These are phyloP conservation scores for Cirrhinus mrigala DNA, from an alignment of 2,797 vertebrate species.

Conservation along the genomic window DNA sequence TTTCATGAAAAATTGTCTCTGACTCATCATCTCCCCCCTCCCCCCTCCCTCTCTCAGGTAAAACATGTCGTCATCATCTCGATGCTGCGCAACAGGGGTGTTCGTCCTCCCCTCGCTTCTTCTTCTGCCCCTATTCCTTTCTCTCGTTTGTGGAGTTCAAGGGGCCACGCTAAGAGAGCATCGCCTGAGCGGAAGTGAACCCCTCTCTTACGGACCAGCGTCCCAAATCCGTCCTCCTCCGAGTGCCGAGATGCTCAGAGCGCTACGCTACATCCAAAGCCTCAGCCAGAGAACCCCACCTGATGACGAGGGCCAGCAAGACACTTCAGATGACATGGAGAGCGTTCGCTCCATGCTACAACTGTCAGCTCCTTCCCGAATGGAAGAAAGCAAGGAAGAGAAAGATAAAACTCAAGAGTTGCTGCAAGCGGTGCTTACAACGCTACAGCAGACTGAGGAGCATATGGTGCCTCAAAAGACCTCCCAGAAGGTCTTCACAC, in stretches of 20 bases:
- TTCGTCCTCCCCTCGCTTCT: slow-evolving; percentile 74
- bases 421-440: slow-evolving; percentile 87
- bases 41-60: slow-evolving; percentile 66
- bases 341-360: slow-evolving; percentile 72
- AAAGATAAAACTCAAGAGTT: slow-evolving; percentile 86
- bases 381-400: slow-evolving; percentile 72
- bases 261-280: slow-evolving; percentile 91
- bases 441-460: slow-evolving; percentile 81
- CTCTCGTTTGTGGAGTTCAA: slow-evolving; percentile 64
- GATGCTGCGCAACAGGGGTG: slow-evolving; percentile 68
- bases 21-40: slow-evolving; percentile 45
- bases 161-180: slow-evolving; percentile 86
- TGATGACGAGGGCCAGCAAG: slow-evolving; percentile 72
- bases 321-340: slow-evolving; percentile 68
- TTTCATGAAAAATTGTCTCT: slow-evolving; percentile 4
- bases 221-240: slow-evolving; percentile 78
- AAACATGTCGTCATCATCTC: slow-evolving; percentile 69
- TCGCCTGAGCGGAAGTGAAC: slow-evolving; percentile 83
- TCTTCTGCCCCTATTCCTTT: slow-evolving; percentile 72
- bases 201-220: slow-evolving; percentile 71
- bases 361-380: slow-evolving; percentile 63
- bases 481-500: background rate
- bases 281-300: slow-evolving; percentile 82
- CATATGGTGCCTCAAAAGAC: slow-evolving; percentile 51
- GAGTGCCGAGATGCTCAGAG: slow-evolving; percentile 91